Conservation (phyloP, 2,888 invertebrate genomes). For the Leptinotarsa haldemani region DNA sequence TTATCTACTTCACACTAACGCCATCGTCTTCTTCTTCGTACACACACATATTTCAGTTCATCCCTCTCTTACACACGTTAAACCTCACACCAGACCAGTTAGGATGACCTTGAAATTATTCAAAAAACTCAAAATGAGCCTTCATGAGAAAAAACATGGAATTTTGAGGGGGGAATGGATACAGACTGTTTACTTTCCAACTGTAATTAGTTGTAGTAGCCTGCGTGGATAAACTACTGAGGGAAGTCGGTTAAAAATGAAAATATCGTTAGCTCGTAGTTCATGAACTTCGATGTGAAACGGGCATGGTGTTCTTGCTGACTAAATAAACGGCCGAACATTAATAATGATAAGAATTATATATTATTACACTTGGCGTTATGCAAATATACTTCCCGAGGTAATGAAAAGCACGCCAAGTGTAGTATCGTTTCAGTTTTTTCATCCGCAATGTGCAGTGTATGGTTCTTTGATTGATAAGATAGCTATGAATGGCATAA, state of each 20-base stretch:
- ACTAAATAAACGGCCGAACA: conserved; percentile 1
- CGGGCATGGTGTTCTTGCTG: neutral
- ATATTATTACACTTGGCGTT: conserved; percentile 16
- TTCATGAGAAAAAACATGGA: too few relatives aligned
- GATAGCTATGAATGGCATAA: neutral
- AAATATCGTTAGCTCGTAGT: neutral
- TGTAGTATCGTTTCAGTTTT: conserved; percentile 6
- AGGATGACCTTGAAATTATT: too few relatives aligned
- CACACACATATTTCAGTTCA: too few relatives aligned
- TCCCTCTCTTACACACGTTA: too few relatives aligned
- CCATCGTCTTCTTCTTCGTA: too few relatives aligned
- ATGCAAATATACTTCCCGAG: conserved; percentile 9
- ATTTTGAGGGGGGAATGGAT: too few relatives aligned
- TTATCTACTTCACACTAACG: too few relatives aligned
- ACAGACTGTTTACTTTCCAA: neutral
- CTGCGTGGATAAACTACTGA: neutral
- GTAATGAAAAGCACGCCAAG: neutral
- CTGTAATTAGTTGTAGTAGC: neutral
- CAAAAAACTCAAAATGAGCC: too few relatives aligned
- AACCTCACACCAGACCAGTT: too few relatives aligned
- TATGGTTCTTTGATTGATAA: conserved; percentile 3
- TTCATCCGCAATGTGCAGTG: neutral
- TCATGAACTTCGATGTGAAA: conserved; percentile 6
- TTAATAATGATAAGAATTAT: conserved; percentile 11
- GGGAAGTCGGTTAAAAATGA: neutral